These are phyloP conservation scores for Thymallus thymallus DNA, from an alignment of 2,113 vertebrate genomes.

Conservation along the genomic window DNA sequence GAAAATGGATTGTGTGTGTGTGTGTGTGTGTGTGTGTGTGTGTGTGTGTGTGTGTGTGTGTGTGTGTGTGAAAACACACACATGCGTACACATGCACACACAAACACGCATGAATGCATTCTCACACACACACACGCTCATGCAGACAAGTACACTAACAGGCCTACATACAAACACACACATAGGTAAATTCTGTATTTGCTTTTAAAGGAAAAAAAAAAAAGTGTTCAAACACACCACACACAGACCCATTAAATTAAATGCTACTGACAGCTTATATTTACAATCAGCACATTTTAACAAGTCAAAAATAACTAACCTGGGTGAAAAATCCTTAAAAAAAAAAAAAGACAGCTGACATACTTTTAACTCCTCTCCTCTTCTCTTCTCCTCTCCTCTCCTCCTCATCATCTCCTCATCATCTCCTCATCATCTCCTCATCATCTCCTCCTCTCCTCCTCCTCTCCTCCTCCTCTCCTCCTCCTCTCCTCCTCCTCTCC, in stretches of 20 bases:
- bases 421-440: too few species aligned
- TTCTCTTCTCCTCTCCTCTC: too few species aligned
- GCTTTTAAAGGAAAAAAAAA: too few species aligned
- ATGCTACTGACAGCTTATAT: background rate
- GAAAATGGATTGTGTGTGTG: background rate
- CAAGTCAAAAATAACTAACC: conserved; percentile 29
- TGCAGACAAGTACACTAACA: background rate
- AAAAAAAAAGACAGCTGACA: too few species aligned
- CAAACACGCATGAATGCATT: background rate
- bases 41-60: background rate
- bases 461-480: too few species aligned
- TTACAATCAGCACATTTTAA: background rate
- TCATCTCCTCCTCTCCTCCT: too few species aligned
- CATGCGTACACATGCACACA: background rate
- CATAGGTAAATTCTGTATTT: background rate
- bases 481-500: background rate
- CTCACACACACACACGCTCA: too few species aligned
- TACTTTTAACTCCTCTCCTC: too few species aligned
- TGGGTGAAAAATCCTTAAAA: conserved; percentile 41
- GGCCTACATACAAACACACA: conserved; percentile 15
- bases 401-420: too few species aligned
- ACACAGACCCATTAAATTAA: background rate
- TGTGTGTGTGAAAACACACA: background rate
- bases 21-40: background rate
- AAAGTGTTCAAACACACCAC: background rate